Base-by-base conservation (phyloP, 2,797 vertebrate genomes). In the Rhadinocentrus ornatus region DNA sequence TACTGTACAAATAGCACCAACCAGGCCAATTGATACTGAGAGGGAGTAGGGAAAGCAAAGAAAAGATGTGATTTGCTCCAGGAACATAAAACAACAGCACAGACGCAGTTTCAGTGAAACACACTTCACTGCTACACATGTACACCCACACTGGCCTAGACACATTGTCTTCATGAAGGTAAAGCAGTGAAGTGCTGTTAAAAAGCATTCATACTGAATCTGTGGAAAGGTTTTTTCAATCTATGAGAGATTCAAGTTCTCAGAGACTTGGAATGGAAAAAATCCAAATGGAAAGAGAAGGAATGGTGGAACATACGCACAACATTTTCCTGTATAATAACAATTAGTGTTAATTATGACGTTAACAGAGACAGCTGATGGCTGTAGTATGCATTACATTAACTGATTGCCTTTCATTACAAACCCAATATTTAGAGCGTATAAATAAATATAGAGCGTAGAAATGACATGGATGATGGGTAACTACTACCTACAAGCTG, bases 321-420 rank as follows among this genome's bases (percentile, higher is more conserved):
- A 6, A 10, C 11, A 53, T 26, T 53, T 48, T 26, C 62, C 60
- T 41, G 12, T 44, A 34, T 37, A 32, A 55, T 55, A 66, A 69
- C 13, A 32, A 62, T 56, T 48, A 62, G 39, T 15, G 65, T 53
- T 31, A 88, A 88, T 90, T 77, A 88, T 52, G 6, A 31, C 62
- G 64, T 81, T 70, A 69, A 69, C 12, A 15, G 69, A 82, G 63
- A 63, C 76, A 69, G 81, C 78, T 82, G 77, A 85, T 62, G 66
- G 67, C 68, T 71, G 66, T 13, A 3, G 65, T 55, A 48, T 55
- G 62, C 37, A 39, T 13, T 16, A 39, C 66, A 74, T 81, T 57
- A 34, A 55, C 48, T 79, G 67, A 16, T 54, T 16, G 62, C 54
- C 56, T 66, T 72, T 81, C 65, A 70, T 63, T 48, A 32, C 64